Conservation (phyloP, 2,888 invertebrate species). For the Andrena chrysosceles region DNA sequence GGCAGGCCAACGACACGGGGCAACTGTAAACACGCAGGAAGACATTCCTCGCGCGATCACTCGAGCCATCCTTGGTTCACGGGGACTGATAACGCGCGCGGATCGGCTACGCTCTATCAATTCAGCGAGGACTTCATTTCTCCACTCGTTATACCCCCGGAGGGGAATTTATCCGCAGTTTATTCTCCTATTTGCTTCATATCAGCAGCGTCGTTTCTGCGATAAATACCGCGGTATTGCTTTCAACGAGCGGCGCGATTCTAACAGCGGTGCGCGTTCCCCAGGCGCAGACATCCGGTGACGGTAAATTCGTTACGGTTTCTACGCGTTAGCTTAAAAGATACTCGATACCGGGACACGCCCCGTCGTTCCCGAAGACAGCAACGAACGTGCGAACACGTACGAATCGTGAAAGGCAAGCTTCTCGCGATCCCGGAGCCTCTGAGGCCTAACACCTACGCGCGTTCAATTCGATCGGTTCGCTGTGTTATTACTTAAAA, state of each 20-base stretch:
- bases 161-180: not conserved
- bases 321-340: constrained; percentile 37
- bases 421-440: not conserved
- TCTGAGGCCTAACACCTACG: not conserved
- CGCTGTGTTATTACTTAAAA: not conserved
- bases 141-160: not conserved
- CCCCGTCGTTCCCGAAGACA: constrained; percentile 34
- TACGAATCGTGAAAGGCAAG: constrained; percentile 28
- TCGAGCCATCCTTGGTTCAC: not conserved
- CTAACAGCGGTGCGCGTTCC: constrained; percentile 16
- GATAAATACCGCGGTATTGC: not conserved
- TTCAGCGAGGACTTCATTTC: constrained; percentile 13
- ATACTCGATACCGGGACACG: constrained; percentile 40
- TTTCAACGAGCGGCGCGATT: not conserved
- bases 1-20: constrained; percentile 16
- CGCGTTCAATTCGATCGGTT: constrained; percentile 13
- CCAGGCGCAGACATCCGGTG: constrained; percentile 25
- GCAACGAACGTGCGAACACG: constrained; percentile 31
- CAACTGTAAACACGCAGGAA: constrained; percentile 1
- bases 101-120: constrained; percentile 28
- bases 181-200: not conserved
- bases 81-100: constrained; percentile 8
- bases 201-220: not conserved
- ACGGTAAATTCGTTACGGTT: constrained; percentile 38
- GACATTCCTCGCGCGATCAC: not conserved